These are phyloP conservation scores for Tachysurus vachellii DNA, from an alignment of 2,113 vertebrate species.

Conservation along the genomic window DNA sequence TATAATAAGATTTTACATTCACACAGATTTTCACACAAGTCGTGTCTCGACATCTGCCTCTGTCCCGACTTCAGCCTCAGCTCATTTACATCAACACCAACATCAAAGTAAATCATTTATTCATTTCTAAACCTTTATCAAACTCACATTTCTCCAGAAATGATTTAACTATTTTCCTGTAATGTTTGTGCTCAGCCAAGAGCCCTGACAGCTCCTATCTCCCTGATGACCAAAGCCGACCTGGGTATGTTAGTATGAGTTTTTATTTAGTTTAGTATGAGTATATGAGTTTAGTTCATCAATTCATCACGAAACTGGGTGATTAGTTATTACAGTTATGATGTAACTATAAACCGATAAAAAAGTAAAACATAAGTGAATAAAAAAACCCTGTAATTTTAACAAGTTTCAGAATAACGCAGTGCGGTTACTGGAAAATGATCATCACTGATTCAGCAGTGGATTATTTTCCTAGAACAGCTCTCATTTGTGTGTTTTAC, in stretches of 20 bases:
- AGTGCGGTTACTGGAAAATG: not conserved
- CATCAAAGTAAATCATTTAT: constrained; percentile 63
- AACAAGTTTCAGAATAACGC: not conserved
- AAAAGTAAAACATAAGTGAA: not conserved
- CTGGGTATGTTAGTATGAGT: constrained; percentile 65
- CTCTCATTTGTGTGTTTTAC: not conserved
- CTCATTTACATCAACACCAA: constrained; percentile 55
- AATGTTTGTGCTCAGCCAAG: constrained; percentile 66
- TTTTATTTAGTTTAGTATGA: too few species aligned
- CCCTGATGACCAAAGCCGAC: constrained; percentile 62
- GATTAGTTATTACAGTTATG: not conserved
- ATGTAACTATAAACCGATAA: not conserved
- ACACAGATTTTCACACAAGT: constrained; percentile 66
- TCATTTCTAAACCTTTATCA: not conserved
- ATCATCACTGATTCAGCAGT: not conserved
- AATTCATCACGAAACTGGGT: not conserved
- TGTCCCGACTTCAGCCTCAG: constrained; percentile 42
- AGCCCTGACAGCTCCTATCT: constrained; percentile 66
- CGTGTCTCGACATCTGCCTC: constrained; percentile 63
- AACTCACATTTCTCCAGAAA: not conserved
- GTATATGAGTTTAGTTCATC: not conserved
- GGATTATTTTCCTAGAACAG: not conserved
- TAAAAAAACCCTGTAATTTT: not conserved
- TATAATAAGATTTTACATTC: constrained; percentile 20
- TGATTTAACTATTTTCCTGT: constrained; percentile 33